Evolutionary conservation across 2,888 invertebrate species (phyloP).

Genomic region (Acanthococcus lagerstroemiae): DNA sequence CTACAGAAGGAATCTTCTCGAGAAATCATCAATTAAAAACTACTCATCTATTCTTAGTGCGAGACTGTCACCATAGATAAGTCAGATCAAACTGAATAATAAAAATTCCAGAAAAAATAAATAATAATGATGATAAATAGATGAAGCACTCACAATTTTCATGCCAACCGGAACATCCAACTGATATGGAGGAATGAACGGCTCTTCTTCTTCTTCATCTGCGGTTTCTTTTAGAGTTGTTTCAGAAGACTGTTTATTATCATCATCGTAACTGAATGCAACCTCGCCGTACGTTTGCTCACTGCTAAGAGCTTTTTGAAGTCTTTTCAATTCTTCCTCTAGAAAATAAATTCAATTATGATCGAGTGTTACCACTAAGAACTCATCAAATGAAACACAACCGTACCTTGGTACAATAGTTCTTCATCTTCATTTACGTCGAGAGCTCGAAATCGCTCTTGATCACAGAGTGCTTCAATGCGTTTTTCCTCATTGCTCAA

Average conservation of each 20-base stretch:
- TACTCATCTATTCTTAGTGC: no score
- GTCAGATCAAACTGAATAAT: no score
- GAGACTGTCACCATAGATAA: no score
- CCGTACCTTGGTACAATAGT: slow-evolving; percentile 86
- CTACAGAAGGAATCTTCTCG: no score
- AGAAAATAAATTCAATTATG: slow-evolving; percentile 41
- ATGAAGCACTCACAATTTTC: slow-evolving; percentile 50
- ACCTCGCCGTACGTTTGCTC: slow-evolving; percentile 56
- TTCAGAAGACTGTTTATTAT: slow-evolving; percentile 42
- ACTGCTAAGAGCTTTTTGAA: slow-evolving; percentile 55
- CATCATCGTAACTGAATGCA: slow-evolving; percentile 60
- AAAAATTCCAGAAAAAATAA: neutral
- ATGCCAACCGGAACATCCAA: slow-evolving; percentile 68
- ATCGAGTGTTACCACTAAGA: neutral
- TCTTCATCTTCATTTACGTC: slow-evolving; percentile 81
- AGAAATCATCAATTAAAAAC: no score
- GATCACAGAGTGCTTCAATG: slow-evolving; percentile 86
- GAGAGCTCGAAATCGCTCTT: slow-evolving; percentile 85
- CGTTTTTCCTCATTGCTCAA: slow-evolving; percentile 62
- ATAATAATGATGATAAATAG: neutral
- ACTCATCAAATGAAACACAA: neutral
- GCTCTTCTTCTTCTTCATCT: slow-evolving; percentile 52
- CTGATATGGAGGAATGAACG: slow-evolving; percentile 60
- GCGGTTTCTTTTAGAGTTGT: slow-evolving; percentile 39
- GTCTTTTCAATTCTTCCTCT: slow-evolving; percentile 88